phyloP scores from a whole-genome alignment of 2,113 vertebrate species.

The Dryoscopus gambensis region DNA sequence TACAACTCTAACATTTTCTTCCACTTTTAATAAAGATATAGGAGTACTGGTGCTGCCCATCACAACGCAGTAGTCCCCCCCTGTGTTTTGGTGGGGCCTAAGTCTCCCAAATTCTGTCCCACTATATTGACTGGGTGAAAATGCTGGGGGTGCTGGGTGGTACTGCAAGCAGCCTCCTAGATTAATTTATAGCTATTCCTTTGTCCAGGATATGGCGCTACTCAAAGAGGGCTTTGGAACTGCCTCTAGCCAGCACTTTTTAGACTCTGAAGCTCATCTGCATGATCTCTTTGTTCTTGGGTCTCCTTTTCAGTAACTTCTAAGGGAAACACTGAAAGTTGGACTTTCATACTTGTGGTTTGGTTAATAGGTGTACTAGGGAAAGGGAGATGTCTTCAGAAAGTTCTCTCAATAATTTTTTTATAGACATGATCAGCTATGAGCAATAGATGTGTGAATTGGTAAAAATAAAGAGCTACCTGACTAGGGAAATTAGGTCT shows the following conservation, averaged over 20 bases:
- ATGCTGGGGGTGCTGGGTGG: neutral
- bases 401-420: neutral
- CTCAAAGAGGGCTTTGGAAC: neutral
- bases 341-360: neutral
- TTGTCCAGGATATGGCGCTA: neutral
- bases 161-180: neutral
- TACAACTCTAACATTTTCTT: neutral
- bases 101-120: neutral
- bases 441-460: neutral
- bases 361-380: neutral
- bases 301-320: neutral
- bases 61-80: rapidly evolving
- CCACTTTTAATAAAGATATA: neutral
- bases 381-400: neutral
- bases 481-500: neutral
- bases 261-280: neutral
- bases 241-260: neutral
- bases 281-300: neutral
- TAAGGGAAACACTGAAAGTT: neutral
- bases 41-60: neutral
- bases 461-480: neutral
- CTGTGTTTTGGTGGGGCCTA: neutral
- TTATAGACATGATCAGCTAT: neutral
- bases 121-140: neutral
- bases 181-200: neutral